Base-by-base conservation (phyloP, 30 jellyfish, hydroid and myxozoan genomes). In the Pelagia noctiluca region DNA sequence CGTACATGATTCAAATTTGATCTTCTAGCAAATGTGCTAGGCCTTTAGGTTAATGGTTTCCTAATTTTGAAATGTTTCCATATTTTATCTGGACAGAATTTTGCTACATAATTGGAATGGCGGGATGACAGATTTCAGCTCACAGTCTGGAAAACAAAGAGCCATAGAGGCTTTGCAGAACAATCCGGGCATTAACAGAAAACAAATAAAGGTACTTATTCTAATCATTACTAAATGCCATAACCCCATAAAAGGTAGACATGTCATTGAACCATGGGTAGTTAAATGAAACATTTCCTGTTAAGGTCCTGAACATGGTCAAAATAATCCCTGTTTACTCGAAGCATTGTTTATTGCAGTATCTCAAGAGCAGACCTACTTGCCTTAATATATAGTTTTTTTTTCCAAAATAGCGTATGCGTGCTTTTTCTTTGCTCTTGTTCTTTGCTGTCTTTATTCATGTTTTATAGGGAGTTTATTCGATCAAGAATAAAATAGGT, bases 151-250 rank as follows among this genome's bases (percentile, higher is more conserved):
- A 1, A 65, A 25, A 65, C 52, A 65, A 38, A 10, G 30, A 65
- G 78, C 78, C 1, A 65, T 31, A 22, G 78, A 65, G 60, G 78
- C 78, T 65, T 65, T 65, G 78, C 78, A 30, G 60, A 65, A 65
- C 33, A 65, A 10, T 65, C 78, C 78, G 50, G 78, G 54, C 24
- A 65, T 65, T 65, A 29, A 65, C 78, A 65, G 78, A 38, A 65
- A 65, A 38, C 22, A 65, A 65, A 65, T 65, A 65, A 65, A 65
- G 78, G 78, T 65, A 32, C 78, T 29, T 64, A 33, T 64, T 64
- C 50, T 5, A 10, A 52, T 10, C 68, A 10, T 52, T 52, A 52
- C 26, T 52, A 52, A 52, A 52, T 52, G 68, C 68, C 26, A 52
- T 10, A 10, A 52, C 30, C 68, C n/a, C 68, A 8, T 30, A 52